These are phyloP conservation scores for Alces alces DNA, from an alignment of 2,113 vertebrate genomes.

Conservation along the genomic window DNA sequence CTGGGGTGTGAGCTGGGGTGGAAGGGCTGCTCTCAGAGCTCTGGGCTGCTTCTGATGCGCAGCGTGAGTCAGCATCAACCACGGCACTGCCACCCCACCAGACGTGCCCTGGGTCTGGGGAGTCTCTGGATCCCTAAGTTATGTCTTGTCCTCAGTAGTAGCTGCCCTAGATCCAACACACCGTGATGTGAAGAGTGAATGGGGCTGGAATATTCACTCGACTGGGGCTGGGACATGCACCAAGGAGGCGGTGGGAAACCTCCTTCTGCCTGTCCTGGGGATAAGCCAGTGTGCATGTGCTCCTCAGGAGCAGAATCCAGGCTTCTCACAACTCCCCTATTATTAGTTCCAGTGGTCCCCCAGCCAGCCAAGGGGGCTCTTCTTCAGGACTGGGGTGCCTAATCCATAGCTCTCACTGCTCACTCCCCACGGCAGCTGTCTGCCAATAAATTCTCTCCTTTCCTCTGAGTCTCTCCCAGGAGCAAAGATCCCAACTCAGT, in stretches of 20 bases:
- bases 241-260: not conserved
- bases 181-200: accelerated
- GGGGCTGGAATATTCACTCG: not conserved
- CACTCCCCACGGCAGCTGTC: not conserved
- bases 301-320: not conserved
- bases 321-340: not conserved
- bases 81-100: not conserved
- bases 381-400: not conserved
- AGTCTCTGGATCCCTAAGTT: not conserved
- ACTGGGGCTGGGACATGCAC: not conserved
- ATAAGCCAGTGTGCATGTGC: not conserved
- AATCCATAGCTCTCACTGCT: not conserved
- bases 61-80: not conserved
- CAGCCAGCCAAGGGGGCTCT: not conserved
- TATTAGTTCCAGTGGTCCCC: not conserved
- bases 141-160: not conserved
- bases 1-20: not conserved
- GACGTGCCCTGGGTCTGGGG: not conserved
- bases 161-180: not conserved
- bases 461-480: not conserved
- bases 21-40: not conserved
- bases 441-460: not conserved
- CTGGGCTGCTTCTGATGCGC: not conserved
- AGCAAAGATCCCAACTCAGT: not conserved
- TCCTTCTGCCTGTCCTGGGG: not conserved